phyloP scores from a whole-genome alignment of 1,140 invertebrate species.

The Drosophila pseudoobscura region DNA sequence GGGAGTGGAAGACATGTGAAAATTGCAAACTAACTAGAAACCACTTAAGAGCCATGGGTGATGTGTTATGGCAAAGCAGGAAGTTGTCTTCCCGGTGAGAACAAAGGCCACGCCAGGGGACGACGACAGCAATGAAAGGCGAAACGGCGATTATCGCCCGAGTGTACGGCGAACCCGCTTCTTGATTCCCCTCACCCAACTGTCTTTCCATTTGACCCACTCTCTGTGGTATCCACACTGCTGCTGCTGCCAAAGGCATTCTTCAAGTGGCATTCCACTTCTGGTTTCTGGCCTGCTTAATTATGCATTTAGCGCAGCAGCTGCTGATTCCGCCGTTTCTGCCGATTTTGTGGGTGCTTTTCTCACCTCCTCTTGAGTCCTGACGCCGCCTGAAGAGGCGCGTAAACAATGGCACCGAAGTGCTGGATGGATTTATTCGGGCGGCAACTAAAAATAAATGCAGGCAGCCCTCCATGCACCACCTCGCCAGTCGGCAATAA shows the following conservation, averaged over 20 bases:
- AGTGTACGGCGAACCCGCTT: slow-evolving; percentile 2
- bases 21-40: slow-evolving; percentile 78
- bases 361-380: no score
- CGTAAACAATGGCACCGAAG: slow-evolving; percentile 43
- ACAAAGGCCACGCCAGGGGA: neutral
- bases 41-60: slow-evolving; percentile 71
- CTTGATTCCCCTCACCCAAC: neutral
- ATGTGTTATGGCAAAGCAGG: slow-evolving; percentile 60
- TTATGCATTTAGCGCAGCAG: slow-evolving; percentile 61
- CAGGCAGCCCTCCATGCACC: slow-evolving; percentile 34
- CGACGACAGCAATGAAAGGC: slow-evolving; percentile 31
- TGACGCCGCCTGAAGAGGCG: neutral
- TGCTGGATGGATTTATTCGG: slow-evolving; percentile 59
- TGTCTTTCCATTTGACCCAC: neutral
- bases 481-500: slow-evolving; percentile 47
- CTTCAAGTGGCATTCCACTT: slow-evolving; percentile 4
- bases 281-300: slow-evolving; percentile 50
- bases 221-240: neutral
- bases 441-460: slow-evolving; percentile 74
- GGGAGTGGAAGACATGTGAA: slow-evolving; percentile 55
- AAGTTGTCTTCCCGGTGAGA: slow-evolving; percentile 21
- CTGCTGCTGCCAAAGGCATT: neutral
- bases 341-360: slow-evolving; percentile 3
- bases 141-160: slow-evolving; percentile 32
- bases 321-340: neutral